Evolutionary conservation across 1,140 invertebrate genomes (phyloP), one percentile per base, ranked within the genome.

Genomic region (Philopotamus ludificatus): DNA sequence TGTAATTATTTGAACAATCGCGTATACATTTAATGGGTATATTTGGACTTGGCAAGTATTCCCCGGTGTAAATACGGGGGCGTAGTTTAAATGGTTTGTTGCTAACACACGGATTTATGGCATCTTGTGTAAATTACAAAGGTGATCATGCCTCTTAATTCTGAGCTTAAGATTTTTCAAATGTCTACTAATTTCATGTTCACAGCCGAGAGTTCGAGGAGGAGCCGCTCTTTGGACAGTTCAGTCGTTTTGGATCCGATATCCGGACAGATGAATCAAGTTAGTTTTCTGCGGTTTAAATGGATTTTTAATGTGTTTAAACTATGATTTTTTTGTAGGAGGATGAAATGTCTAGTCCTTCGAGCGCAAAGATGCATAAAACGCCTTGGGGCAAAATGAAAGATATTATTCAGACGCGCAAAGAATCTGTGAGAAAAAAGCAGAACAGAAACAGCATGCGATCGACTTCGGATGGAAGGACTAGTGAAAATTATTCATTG

Each of bases 371-470:
- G 65, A 74, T 78, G 0, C 80, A 81, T 71, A 83, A 83, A 74
- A 87, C 84, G 28, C 83, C 86, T 0, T 89, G 87, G 87, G 84
- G 83, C 0, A 86, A 87, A 73, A 85, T 89, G 74, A 85, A 86
- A 68, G 85, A 87, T 68, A 89, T 89, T 22, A 87, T 90, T 62
- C 85, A 89, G 71, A 85, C 86, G 0, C 77, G 86, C 41, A 79
- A 83, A 57, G 87, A 87, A 51, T 89, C 86, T 20, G 79, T 87
- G 8, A 86, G 85, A 74, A 85, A 83, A 72, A 83, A 82, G 71
- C 64, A 70, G 18, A 73, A 77, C 55, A 66, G 76, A 21, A 65
- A 67, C 54, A 71, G 68, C 50, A 66, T 74, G 44, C 74, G 70
- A 55, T 58, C 53, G 21, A 76, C 77, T 2, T 75, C 76, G n/a